These are phyloP conservation scores for Deilephila porcellus DNA, from an alignment of 2,888 invertebrate species.

Conservation along the genomic window DNA sequence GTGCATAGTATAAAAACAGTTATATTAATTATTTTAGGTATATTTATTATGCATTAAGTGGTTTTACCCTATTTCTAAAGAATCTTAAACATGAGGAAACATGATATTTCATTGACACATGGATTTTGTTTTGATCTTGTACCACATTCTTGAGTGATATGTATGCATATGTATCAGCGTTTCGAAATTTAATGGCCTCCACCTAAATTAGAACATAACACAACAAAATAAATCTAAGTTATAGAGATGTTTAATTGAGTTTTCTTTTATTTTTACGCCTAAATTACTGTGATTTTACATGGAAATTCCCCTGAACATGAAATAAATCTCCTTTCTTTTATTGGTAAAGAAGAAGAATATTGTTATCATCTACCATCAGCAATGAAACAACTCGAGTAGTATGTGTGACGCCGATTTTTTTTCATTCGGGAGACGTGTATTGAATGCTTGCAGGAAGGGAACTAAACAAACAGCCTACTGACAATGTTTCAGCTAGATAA, in stretches of 20 bases:
- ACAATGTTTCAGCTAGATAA: slow-evolving; percentile 24
- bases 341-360: no score
- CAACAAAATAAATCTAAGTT: background rate
- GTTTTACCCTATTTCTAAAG: background rate
- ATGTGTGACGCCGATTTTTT: no score
- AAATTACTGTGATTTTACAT: no score
- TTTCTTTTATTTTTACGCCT: background rate
- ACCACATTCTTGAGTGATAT: background rate
- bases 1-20: background rate
- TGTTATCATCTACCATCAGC: no score
- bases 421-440: background rate
- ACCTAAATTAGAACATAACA: background rate
- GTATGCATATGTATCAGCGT: slow-evolving; percentile 21
- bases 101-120: slow-evolving; percentile 9
- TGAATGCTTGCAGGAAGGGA: background rate
- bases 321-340: no score
- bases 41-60: no score
- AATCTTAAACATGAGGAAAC: background rate
- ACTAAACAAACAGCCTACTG: slow-evolving; percentile 6
- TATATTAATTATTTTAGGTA: background rate
- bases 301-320: no score
- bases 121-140: slow-evolving; percentile 18
- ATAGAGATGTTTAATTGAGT: background rate
- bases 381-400: no score
- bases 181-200: slow-evolving; percentile 20